These are phyloP conservation scores for Muricea muricata DNA, from an alignment of 92 coral and sea anemone genomes.

Conservation along the genomic window DNA sequence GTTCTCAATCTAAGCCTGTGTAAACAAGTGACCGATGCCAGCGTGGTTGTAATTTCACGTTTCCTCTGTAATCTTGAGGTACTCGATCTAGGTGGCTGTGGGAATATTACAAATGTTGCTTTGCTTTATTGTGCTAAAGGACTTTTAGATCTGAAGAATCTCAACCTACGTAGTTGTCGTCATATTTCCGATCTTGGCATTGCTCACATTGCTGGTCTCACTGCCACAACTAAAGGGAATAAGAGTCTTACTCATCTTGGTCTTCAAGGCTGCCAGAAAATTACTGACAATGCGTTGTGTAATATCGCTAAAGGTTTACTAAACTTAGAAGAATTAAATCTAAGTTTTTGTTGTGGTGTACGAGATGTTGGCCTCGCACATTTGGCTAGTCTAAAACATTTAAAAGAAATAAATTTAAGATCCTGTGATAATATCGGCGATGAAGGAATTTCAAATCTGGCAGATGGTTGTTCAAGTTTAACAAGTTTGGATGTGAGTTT, in stretches of 20 bases:
- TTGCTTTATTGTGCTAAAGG: slow-evolving; percentile 95
- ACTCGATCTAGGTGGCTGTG: slow-evolving; percentile 97
- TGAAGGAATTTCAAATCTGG: slow-evolving; percentile 95
- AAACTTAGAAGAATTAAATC: slow-evolving; percentile 82
- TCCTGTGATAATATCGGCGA: slow-evolving; percentile 99
- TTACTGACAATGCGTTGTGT: slow-evolving; percentile 97
- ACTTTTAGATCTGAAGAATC: slow-evolving; percentile 81
- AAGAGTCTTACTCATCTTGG: slow-evolving; percentile 93
- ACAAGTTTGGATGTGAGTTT: slow-evolving; percentile 91
- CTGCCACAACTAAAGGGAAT: slow-evolving; percentile 82
- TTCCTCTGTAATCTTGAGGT: slow-evolving; percentile 90
- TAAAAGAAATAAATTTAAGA: slow-evolving; percentile 95
- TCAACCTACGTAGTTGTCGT: slow-evolving; percentile 96
- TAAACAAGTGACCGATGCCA: slow-evolving; percentile 99
- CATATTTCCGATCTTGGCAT: slow-evolving; percentile 98
- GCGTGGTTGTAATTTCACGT: slow-evolving; percentile 89
- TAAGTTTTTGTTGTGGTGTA: slow-evolving; percentile 94
- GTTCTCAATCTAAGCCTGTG: slow-evolving; percentile 97
- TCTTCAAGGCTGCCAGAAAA: slow-evolving; percentile 99
- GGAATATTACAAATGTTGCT: slow-evolving; percentile 97
- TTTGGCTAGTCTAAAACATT: slow-evolving; percentile 88
- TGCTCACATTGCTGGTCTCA: slow-evolving; percentile 94
- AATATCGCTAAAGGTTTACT: slow-evolving; percentile 93
- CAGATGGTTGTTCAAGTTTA: slow-evolving; percentile 94
- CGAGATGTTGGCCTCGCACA: slow-evolving; percentile 91